Evolutionary conservation across 2,113 vertebrate species (phyloP), one percentile per base, ranked within the genome.

Genomic region (Sarotherodon lohbergeri): DNA sequence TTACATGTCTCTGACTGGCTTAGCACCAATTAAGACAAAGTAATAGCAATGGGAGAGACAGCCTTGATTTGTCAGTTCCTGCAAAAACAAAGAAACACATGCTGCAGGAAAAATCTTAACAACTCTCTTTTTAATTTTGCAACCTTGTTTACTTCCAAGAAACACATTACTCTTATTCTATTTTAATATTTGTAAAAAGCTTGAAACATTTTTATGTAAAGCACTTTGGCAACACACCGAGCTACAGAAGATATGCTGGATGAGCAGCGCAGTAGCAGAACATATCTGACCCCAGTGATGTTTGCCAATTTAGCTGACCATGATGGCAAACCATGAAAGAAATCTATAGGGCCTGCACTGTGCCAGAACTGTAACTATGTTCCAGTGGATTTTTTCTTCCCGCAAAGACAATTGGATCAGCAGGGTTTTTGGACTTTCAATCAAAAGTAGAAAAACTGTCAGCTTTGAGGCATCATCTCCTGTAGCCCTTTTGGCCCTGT

Each of bases 371-470:
- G 2, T 3, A 86, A 89, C 79, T 32, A 36, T 48, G 73, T 83
- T 24, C 36, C 83, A 68, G 29, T 81, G 16, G 71, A 78, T 32
- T 76, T 50, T 5, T 1, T 73, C 46, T 71, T 57, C 82, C 22
- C 6, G 52, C 9, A 63, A 22, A 89, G 80, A 93, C 88, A 92
- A 84, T 84, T 71, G 85, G 86, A 93, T 90, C 89, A 90, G 90
- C 71, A 82, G 85, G 88, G 87, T 92, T 89, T 88, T 79, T 89
- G 87, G 88, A 92, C 89, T 91, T 89, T 86, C 78, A 88, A 90
- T 94, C 89, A 92, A 82, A 89, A 87, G 88, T 48, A 93, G 86
- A 88, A 90, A 88, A 93, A 88, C 54, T 91, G 92, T 93, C 94
- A 93, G 84, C 82, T 87, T 61, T 90, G 90, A 94, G 86, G 89